Evolutionary conservation across 2,113 vertebrate species (phyloP).

Genomic region (Silurus glanis): DNA sequence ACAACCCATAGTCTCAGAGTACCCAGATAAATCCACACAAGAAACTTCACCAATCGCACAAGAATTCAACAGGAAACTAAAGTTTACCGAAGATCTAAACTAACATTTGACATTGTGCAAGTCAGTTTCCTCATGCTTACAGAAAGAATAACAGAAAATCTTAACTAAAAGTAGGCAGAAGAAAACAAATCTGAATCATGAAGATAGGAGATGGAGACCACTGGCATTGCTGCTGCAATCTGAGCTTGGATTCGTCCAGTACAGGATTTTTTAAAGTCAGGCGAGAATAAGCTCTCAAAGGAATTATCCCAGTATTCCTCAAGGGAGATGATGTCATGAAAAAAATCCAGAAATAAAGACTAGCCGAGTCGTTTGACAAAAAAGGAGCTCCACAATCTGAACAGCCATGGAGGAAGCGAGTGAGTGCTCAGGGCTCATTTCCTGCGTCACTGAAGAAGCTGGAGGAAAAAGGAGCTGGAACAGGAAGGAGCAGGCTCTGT

Average conservation of each 20-base stretch:
- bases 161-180: background rate
- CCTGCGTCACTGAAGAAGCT: slow-evolving; percentile 34
- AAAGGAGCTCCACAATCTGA: background rate
- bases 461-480: slow-evolving; percentile 19
- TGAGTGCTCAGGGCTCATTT: slow-evolving; percentile 13
- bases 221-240: slow-evolving; percentile 2
- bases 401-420: slow-evolving; percentile 23
- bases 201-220: background rate
- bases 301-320: slow-evolving; percentile 8
- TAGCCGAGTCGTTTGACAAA: background rate
- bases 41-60: background rate
- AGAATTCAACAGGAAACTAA: background rate
- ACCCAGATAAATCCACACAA: background rate
- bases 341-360: background rate
- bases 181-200: background rate
- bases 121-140: slow-evolving; percentile 1
- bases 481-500: slow-evolving; percentile 29
- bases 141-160: background rate
- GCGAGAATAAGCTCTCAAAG: background rate
- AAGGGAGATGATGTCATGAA: slow-evolving; percentile 17
- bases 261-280: background rate
- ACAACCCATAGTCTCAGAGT: slow-evolving; percentile 81
- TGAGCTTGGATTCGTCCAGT: background rate
- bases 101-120: background rate
- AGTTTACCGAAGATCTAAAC: background rate